Conservation (phyloP, 2,113 vertebrate genomes). For the Mellivora capensis region DNA sequence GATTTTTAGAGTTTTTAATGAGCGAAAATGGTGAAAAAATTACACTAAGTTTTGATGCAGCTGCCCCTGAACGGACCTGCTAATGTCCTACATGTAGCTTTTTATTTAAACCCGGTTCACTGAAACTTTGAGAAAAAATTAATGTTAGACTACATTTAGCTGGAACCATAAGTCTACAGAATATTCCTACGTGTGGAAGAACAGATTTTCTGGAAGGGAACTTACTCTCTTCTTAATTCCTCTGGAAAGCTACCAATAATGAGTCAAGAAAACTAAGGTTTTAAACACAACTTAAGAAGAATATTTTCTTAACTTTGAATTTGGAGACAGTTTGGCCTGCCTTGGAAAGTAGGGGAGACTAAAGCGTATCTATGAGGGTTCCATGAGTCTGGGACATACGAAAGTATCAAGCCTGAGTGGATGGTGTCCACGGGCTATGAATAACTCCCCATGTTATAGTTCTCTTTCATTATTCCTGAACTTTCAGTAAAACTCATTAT, state of each 20-base stretch:
- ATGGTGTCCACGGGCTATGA: background rate
- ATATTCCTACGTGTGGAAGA: background rate
- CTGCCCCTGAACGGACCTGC: background rate
- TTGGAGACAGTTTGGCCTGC: background rate
- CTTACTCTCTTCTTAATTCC: background rate
- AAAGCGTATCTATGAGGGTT: background rate
- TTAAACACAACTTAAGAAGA: background rate
- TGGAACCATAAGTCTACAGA: background rate
- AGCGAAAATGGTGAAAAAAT: background rate
- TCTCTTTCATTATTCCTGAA: background rate
- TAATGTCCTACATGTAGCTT: background rate
- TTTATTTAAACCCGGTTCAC: background rate
- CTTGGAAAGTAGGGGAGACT: background rate
- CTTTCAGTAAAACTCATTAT: background rate
- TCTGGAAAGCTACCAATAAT: background rate
- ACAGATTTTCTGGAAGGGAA: background rate
- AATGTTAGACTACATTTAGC: background rate
- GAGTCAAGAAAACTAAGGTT: background rate
- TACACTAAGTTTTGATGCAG: background rate
- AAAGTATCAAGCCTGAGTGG: background rate
- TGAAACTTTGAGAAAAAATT: background rate
- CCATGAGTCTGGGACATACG: background rate
- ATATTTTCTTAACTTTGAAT: background rate
- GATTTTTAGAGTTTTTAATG: background rate
- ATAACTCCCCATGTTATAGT: background rate